Conservation (phyloP, 2,888 invertebrate genomes). For the Cheiracanthium punctorium region DNA sequence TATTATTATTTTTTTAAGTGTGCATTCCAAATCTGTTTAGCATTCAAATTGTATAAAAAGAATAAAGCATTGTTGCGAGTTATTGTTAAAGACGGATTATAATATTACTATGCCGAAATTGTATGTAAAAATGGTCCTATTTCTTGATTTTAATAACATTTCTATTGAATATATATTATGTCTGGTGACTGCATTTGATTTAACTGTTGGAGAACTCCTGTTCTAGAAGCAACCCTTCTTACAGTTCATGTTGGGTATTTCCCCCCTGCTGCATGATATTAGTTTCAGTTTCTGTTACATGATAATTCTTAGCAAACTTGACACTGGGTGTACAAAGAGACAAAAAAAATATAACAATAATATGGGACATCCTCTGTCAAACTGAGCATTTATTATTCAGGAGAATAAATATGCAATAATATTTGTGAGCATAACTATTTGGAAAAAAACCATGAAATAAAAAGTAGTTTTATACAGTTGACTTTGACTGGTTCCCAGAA, state of each 20-base stretch:
- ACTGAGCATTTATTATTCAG: conserved; percentile 36
- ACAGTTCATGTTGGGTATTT: not conserved
- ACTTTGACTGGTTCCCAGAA: not conserved
- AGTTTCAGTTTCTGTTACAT: not conserved
- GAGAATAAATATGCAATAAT: conserved; percentile 60
- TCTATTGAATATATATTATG: too few relatives aligned
- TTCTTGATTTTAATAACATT: too few relatives aligned
- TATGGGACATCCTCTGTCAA: conserved; percentile 23
- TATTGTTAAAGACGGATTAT: too few relatives aligned
- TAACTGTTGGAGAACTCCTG: too few relatives aligned
- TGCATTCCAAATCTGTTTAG: too few relatives aligned
- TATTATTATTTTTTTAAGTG: too few relatives aligned
- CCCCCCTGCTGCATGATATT: conserved; percentile 41
- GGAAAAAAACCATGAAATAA: not conserved
- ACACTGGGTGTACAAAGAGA: conserved; percentile 27
- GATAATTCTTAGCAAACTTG: conserved; percentile 58
- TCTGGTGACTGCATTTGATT: too few relatives aligned
- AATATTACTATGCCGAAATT: too few relatives aligned
- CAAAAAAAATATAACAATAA: not conserved
- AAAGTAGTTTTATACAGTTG: conserved; percentile 48
- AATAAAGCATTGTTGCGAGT: too few relatives aligned
- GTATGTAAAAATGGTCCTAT: too few relatives aligned
- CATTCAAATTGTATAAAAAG: too few relatives aligned
- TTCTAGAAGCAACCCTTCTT: too few relatives aligned
- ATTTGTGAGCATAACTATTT: conserved; percentile 39